These are phyloP conservation scores for Biston betularia DNA, from an alignment of 2,888 invertebrate species.

Conservation along the genomic window DNA sequence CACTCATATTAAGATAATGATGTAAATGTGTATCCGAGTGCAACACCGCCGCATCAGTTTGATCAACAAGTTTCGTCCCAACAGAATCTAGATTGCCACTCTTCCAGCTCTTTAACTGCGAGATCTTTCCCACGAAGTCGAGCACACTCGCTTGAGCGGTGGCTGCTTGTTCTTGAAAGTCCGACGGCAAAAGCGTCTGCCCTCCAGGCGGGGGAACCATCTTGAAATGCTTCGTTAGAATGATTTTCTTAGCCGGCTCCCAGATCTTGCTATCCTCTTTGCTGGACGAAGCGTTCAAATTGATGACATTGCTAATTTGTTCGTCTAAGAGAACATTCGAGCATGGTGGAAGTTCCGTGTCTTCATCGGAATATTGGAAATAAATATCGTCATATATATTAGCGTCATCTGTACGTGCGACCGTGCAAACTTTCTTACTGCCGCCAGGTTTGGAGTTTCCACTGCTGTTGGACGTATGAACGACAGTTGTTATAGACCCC, in stretches of 20 bases:
- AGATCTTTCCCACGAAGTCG: slow-evolving; percentile 77
- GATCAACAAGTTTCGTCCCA: slow-evolving; percentile 76
- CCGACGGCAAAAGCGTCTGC: slow-evolving; percentile 69
- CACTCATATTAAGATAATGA: slow-evolving; percentile 77
- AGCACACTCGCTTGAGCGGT: slow-evolving; percentile 72
- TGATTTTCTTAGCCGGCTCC: slow-evolving; percentile 77
- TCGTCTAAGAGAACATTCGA: slow-evolving; percentile 76
- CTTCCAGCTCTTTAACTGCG: slow-evolving; percentile 79
- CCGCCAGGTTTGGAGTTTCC: slow-evolving; percentile 82
- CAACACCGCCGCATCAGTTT: slow-evolving; percentile 72
- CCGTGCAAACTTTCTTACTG: slow-evolving; percentile 80
- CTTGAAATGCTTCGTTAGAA: slow-evolving; percentile 74
- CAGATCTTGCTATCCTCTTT: slow-evolving; percentile 78
- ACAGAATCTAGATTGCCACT: slow-evolving; percentile 73
- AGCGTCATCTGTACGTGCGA: slow-evolving; percentile 71
- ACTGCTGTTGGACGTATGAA: slow-evolving; percentile 77
- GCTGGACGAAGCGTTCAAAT: slow-evolving; percentile 79
- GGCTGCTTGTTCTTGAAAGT: slow-evolving; percentile 61
- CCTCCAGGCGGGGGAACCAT: slow-evolving; percentile 65
- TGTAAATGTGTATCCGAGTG: slow-evolving; percentile 69
- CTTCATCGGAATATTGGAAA: slow-evolving; percentile 87
- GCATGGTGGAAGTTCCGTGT: slow-evolving; percentile 84
- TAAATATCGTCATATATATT: slow-evolving; percentile 81
- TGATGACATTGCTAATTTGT: slow-evolving; percentile 84
- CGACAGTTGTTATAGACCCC: slow-evolving; percentile 77